phyloP scores from a whole-genome alignment of 2,113 vertebrate species.

The Hucho hucho region DNA sequence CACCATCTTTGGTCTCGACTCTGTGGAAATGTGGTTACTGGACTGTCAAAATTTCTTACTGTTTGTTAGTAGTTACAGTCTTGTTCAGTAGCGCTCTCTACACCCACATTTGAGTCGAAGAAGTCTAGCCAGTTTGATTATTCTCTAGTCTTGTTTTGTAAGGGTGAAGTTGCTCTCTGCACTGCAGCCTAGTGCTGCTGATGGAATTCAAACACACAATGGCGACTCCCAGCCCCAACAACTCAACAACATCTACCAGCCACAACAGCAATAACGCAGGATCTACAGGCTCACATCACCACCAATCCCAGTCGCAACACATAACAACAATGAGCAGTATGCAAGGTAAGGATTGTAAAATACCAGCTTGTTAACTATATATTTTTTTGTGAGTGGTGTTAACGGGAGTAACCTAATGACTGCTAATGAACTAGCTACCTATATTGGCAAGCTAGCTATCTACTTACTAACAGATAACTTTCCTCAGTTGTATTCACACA shows the following conservation, averaged over 20 bases:
- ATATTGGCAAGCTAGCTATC: background rate
- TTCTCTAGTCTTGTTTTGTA: constrained; percentile 42
- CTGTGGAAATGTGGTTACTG: constrained; percentile 13
- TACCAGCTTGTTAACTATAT: background rate
- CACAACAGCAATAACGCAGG: constrained; percentile 55
- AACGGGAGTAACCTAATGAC: background rate
- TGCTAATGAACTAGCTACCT: background rate
- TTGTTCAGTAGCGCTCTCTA: background rate
- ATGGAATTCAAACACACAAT: constrained; percentile 82
- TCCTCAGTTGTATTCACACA: too few species aligned
- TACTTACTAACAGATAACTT: too few species aligned
- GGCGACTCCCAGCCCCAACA: constrained; percentile 84
- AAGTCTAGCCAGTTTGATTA: background rate
- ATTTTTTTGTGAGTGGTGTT: background rate
- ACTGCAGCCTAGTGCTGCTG: constrained; percentile 80
- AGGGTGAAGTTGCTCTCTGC: constrained; percentile 77
- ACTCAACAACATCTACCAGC: constrained; percentile 65
- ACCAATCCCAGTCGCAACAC: constrained; percentile 64
- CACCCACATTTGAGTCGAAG: background rate
- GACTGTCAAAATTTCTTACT: background rate
- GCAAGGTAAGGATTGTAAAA: constrained; percentile 79
- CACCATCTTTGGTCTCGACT: background rate
- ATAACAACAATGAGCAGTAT: constrained; percentile 84
- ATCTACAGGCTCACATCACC: constrained; percentile 57
- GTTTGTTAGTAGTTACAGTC: background rate